Conservation (phyloP, 2,113 vertebrate genomes). For the Lycaon pictus region DNA sequence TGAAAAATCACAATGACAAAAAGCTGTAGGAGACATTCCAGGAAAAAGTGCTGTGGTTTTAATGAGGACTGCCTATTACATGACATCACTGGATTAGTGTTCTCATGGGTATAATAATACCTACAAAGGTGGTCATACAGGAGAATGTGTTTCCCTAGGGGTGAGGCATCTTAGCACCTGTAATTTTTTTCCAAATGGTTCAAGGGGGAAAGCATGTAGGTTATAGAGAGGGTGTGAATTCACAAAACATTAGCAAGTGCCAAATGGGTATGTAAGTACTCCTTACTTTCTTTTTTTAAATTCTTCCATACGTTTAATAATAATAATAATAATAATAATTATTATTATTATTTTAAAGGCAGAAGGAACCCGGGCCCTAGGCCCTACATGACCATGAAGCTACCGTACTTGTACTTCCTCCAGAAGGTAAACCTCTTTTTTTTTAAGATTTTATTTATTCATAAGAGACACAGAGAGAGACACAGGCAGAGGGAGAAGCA, state of each 20-base stretch:
- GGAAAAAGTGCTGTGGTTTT: neutral
- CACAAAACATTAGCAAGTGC: neutral
- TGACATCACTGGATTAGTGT: neutral
- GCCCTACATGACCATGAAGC: no score
- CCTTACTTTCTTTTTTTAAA: neutral
- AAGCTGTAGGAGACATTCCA: neutral
- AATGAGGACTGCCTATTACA: neutral
- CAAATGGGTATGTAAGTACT: no score
- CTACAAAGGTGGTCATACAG: neutral
- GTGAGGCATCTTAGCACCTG: neutral
- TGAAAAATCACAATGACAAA: neutral
- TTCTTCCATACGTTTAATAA: neutral
- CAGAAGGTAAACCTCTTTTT: no score
- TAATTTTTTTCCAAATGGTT: neutral
- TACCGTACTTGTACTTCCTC: no score
- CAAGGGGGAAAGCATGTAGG: neutral
- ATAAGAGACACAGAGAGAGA: no score
- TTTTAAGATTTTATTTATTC: no score
- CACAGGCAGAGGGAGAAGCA: no score
- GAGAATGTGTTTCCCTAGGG: neutral
- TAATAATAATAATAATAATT: no score
- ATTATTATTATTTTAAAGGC: no score
- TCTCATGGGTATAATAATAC: neutral
- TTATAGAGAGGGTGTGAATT: accelerated
- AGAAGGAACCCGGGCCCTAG: no score